phyloP scores from a whole-genome alignment of 1,140 invertebrate genomes.

The Brachionus calyciflorus region DNA sequence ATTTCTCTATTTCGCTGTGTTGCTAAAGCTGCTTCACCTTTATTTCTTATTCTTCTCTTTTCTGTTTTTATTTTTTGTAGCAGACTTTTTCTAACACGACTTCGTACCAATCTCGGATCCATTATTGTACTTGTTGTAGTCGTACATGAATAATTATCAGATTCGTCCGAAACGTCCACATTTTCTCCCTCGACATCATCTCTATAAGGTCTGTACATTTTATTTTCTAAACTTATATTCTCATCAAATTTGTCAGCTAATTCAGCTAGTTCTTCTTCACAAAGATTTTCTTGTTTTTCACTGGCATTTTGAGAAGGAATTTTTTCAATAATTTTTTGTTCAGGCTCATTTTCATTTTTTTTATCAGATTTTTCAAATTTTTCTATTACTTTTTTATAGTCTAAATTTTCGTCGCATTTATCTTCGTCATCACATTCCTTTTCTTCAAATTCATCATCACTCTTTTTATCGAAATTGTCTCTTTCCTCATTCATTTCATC shows the following conservation, averaged over 20 bases:
- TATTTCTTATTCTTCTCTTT: slow-evolving; percentile 17
- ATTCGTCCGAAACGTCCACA: neutral
- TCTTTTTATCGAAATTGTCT: slow-evolving; percentile 48
- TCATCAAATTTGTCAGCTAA: slow-evolving; percentile 39
- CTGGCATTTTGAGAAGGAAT: too few relatives aligned
- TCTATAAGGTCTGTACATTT: slow-evolving; percentile 25
- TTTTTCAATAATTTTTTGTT: neutral
- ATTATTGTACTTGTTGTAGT: slow-evolving; percentile 39
- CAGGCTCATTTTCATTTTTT: neutral
- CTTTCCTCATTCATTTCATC: slow-evolving; percentile 54
- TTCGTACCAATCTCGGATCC: slow-evolving; percentile 14
- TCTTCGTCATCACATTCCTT: slow-evolving; percentile 52
- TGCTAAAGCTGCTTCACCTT: slow-evolving; percentile 1
- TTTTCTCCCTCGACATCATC: neutral
- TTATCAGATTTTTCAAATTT: neutral
- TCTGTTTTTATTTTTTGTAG: slow-evolving; percentile 7
- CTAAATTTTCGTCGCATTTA: slow-evolving; percentile 49
- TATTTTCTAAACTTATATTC: neutral
- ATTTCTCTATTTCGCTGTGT: slow-evolving; percentile 24
- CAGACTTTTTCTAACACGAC: slow-evolving; percentile 15
- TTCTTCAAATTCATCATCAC: slow-evolving; percentile 50
- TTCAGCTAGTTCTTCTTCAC: neutral
- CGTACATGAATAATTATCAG: slow-evolving; percentile 42
- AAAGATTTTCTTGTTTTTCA: neutral
- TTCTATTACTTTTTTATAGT: slow-evolving; percentile 50